Evolutionary conservation across 1,140 invertebrate species (phyloP).

Genomic region (Sinonovacula constricta): DNA sequence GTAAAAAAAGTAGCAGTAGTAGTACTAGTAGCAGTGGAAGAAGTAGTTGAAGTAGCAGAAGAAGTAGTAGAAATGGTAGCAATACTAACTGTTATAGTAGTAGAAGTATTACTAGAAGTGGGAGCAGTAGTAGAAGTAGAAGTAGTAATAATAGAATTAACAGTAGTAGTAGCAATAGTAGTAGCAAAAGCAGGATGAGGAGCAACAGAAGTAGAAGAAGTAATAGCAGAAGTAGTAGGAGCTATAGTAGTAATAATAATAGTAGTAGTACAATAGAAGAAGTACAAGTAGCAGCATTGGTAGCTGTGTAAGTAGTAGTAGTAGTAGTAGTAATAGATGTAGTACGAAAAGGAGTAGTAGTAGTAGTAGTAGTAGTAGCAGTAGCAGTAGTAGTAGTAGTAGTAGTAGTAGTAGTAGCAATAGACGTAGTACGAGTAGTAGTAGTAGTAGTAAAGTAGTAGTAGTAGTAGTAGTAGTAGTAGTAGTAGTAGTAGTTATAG

Average conservation of each 20-base stretch:
- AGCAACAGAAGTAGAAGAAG: conserved; percentile 68
- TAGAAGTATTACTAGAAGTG: background rate
- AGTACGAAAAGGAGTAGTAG: background rate
- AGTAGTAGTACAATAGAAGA: background rate
- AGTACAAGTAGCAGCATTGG: background rate
- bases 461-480: conserved; percentile 7
- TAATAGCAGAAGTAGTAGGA: background rate
- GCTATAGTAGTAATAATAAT: conserved; percentile 2
- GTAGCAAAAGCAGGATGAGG: background rate
- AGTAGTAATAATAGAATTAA: background rate
- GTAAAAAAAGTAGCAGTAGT: conserved; percentile 7
- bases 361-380: conserved; percentile 5
- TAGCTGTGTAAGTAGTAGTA: background rate
- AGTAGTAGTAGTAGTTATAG: conserved; percentile 7
- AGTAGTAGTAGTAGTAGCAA: conserved; percentile 15
- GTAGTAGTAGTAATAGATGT: background rate
- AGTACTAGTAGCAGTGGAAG: background rate
- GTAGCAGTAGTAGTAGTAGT: conserved; percentile 5
- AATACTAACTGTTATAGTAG: background rate
- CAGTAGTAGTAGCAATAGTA: conserved; percentile 5
- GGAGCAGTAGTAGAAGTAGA: conserved; percentile 3
- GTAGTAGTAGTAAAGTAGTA: background rate
- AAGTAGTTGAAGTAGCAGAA: background rate
- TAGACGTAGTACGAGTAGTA: background rate
- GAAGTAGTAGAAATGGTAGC: background rate